These are phyloP conservation scores for Patiria pectinifera DNA, from an alignment of 53 echinoderm and acorn worm genomes.

Conservation along the genomic window DNA sequence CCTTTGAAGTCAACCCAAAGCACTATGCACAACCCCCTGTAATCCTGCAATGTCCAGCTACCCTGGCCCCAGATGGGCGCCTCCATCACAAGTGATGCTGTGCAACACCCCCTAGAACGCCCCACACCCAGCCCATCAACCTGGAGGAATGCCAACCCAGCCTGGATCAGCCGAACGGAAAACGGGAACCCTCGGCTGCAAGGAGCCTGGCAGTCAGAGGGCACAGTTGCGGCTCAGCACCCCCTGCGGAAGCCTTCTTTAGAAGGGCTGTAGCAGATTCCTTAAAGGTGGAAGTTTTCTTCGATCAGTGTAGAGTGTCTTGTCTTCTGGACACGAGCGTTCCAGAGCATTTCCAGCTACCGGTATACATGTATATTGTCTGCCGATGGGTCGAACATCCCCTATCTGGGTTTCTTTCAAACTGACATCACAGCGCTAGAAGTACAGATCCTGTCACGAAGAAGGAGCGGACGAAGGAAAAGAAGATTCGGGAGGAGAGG, in stretches of 20 bases:
- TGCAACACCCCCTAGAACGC: background rate
- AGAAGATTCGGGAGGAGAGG: too few relatives aligned
- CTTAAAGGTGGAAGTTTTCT: background rate
- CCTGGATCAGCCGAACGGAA: background rate
- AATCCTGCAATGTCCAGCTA: too few relatives aligned
- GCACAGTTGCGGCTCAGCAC: background rate
- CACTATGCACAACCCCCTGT: too few relatives aligned
- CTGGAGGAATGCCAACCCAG: background rate
- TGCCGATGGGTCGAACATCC: conserved; percentile 15
- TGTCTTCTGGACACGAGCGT: conserved; percentile 1
- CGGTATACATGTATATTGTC: background rate
- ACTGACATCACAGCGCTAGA: background rate
- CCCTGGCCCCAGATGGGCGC: background rate
- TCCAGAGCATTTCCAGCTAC: conserved; percentile 3
- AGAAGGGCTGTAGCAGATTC: background rate
- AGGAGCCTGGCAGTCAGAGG: conserved; percentile 2
- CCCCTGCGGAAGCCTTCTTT: background rate
- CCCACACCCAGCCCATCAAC: background rate
- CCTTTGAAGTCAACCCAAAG: background rate
- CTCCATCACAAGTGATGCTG: background rate
- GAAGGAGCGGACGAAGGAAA: too few relatives aligned
- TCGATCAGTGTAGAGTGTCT: background rate
- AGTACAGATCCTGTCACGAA: background rate
- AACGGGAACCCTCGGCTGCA: background rate
- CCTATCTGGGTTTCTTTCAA: background rate